Evolutionary conservation across 2,797 vertebrate species (phyloP), one percentile per base, ranked within the genome.

Genomic region (Ctenochaetus hawaiiensis): DNA sequence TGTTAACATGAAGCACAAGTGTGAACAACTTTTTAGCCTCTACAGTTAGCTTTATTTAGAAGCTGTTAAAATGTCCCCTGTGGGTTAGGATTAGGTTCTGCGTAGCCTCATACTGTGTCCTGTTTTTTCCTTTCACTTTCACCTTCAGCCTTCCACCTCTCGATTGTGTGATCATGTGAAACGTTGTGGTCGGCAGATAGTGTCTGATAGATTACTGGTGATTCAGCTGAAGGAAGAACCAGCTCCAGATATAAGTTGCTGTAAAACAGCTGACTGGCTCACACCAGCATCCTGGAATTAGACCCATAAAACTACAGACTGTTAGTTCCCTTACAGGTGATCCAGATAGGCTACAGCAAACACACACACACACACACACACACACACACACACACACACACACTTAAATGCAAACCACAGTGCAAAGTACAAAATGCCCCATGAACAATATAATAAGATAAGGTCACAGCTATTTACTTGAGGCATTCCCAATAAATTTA

Each of bases 261-360:
- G 66, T 79, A 77, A 84, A 88, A 78, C 41, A 75, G 75, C 75
- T 79, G 84, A 85, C 74, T 64, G 30, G 66, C 64, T 76, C 67
- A 77, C 45, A 77, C 5, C 61, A 66, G 48, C 64, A n/a, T 2
- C 5, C 76, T 77, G 34, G 23, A 84, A 86, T 86, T 77, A 79
- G 70, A 54, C 48, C 78, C 78, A 84, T 84, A 82, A 87, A 88
- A 81, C 72, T 43, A 45, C 68, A 68, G 64, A 39, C 75, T 77
- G 67, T 81, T 71, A 30, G 68, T 14, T 65, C 59, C 62, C 44
- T 58, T 23, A 59, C 59, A 71, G 57, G 72, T 71, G 65, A 80
- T 69, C 62, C 43, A 70, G 22, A 72, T 61, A 45, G 54, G 52
- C 39, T 59, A 49, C 16, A 43, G 4, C n/a, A 53, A 12, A 72